Conservation (phyloP, 2,797 vertebrate species). For the Hoplostethus mediterraneus region DNA sequence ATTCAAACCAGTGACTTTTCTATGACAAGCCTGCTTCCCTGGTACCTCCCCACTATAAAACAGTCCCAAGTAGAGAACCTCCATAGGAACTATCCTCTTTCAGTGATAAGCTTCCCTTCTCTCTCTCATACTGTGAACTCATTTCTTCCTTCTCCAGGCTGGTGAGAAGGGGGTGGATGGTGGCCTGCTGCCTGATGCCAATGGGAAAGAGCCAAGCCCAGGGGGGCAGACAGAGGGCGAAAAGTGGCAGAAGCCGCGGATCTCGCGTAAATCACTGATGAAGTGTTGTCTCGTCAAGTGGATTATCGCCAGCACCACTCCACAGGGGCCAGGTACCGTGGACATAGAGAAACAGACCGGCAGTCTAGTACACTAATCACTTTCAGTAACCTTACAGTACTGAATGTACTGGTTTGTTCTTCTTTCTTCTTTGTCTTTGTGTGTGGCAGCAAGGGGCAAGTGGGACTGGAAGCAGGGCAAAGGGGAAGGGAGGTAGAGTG, state of each 20-base stretch:
- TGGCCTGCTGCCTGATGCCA: conserved; percentile 83
- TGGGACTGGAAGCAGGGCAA: background rate
- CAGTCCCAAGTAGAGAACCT: no score
- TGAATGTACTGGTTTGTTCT: no score
- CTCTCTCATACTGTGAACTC: conserved; percentile 3
- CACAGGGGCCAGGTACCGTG: conserved; percentile 86
- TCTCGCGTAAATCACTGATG: conserved; percentile 88
- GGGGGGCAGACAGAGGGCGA: conserved; percentile 66
- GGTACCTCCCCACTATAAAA: no score
- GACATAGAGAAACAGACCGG: conserved; percentile 34
- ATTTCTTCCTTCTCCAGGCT: conserved; percentile 70
- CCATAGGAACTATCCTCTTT: no score
- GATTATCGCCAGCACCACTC: conserved; percentile 87
- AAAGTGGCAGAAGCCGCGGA: conserved; percentile 86
- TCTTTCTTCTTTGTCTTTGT: background rate
- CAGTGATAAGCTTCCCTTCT: background rate
- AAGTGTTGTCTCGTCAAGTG: conserved; percentile 91
- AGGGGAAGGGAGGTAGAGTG: background rate
- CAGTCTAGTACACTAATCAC: background rate
- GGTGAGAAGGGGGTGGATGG: conserved; percentile 84
- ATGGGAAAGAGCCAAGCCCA: conserved; percentile 73
- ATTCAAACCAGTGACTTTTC: no score
- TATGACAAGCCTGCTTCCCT: no score
- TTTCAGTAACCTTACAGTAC: background rate
- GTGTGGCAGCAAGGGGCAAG: conserved; percentile 21